Evolutionary conservation across 2,797 vertebrate species (phyloP).

Genomic region (Dromococcyx pavoninus): DNA sequence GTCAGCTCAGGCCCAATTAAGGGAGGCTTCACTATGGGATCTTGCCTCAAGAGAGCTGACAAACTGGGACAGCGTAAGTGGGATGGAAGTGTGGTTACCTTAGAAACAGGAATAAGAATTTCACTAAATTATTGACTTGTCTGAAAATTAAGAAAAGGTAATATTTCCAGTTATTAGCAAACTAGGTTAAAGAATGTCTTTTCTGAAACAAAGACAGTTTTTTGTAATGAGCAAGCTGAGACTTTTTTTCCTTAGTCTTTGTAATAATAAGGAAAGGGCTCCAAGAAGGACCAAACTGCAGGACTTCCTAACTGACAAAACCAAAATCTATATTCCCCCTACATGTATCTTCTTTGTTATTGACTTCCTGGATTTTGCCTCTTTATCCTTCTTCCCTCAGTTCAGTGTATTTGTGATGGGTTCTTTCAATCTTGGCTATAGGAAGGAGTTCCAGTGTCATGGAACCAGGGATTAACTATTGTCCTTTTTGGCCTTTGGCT

Average conservation of each 20-base stretch:
- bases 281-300: slow-evolving; percentile 73
- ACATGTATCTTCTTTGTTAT: background rate
- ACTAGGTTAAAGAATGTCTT: slow-evolving; percentile 82
- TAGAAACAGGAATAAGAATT: slow-evolving; percentile 71
- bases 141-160: slow-evolving; percentile 84
- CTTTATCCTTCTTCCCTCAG: background rate
- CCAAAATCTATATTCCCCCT: background rate
- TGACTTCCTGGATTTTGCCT: background rate
- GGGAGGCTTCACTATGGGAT: background rate
- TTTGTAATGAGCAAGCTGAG: slow-evolving; percentile 81
- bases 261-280: slow-evolving; percentile 84
- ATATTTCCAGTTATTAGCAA: slow-evolving; percentile 86
- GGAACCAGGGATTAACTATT: background rate
- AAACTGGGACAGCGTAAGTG: background rate
- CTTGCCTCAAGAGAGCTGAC: background rate
- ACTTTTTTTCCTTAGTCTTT: slow-evolving; percentile 79
- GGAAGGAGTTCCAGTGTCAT: background rate
- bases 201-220: slow-evolving; percentile 81
- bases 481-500: background rate
- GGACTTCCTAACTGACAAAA: background rate
- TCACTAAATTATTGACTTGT: slow-evolving; percentile 83
- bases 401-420: background rate
- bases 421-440: background rate
- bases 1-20: background rate
- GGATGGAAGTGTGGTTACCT: background rate